Evolutionary conservation across 2,888 invertebrate genomes (phyloP), one percentile per base, ranked within the genome.

Genomic region (Bellardia bayeri): DNA sequence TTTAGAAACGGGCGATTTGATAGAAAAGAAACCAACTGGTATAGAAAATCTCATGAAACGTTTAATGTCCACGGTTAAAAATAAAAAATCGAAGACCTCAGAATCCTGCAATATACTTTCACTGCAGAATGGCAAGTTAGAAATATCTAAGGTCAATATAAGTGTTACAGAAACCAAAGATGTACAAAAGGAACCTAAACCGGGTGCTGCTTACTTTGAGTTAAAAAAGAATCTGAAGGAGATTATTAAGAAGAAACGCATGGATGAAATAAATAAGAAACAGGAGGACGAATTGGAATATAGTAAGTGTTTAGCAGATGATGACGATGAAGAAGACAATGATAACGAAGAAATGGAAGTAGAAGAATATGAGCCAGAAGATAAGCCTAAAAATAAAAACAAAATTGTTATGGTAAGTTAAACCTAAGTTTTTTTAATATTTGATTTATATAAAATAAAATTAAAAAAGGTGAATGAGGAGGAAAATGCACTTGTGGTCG

Each of bases 151-250:
- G 91, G 89, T 94, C 78, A 90, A 90, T 90, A 79, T 91, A 84
- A 83, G 90, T 89, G 68, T 90, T 33, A 91, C 90, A 9, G 92
- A 92, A 8, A 91, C 92, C 6, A 89, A 91, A 14, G 91, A 92
- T 9, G 80, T 90, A 2, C 89, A 89, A 49, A 91, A 90, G 69
- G 92, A 94, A 16, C 94, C 94, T 49, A 95, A 96, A 91, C 96
- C 97, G 61, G 97, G 98, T 0, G 95, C 95, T 3, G 96, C 96
- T 89, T 95, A 96, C 88, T 92, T 95, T n/a, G 95, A 95, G 89
- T 94, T 98, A 75, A 96, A 96, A 91, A 95, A 96, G 86, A 95
- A 96, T 87, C 94, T 98, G 2, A 95, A 96, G 90, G 94, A 95
- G 14, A 94, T 96, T 93, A 98, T 98, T 91, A 95, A 95, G 3